Evolutionary conservation across 2,888 invertebrate species (phyloP).

Genomic region (Parasteatoda lunata): DNA sequence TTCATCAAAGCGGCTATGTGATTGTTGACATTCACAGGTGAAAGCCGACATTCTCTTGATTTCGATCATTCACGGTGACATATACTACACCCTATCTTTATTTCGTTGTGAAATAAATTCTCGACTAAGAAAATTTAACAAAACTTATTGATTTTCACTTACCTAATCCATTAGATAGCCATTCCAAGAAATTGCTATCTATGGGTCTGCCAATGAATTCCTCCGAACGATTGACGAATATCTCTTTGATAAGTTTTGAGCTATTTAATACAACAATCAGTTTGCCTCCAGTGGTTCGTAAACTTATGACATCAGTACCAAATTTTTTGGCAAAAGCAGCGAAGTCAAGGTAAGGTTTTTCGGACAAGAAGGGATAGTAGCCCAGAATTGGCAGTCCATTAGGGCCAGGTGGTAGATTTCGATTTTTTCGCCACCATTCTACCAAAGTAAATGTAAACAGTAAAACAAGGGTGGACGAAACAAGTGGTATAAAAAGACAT

Average conservation of each 20-base stretch:
- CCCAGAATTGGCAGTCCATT: constrained; percentile 41
- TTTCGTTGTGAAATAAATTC: too few relatives aligned
- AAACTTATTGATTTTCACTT: constrained; percentile 5
- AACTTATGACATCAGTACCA: constrained; percentile 36
- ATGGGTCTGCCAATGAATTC: constrained; percentile 51
- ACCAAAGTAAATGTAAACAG: constrained; percentile 11
- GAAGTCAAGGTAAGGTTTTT: constrained; percentile 28
- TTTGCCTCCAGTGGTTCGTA: constrained; percentile 38
- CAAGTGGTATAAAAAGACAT: background rate
- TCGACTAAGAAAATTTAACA: too few relatives aligned
- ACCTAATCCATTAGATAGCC: constrained; percentile 50
- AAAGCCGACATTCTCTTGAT: too few relatives aligned
- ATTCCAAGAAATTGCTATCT: constrained; percentile 35
- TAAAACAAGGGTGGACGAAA: background rate
- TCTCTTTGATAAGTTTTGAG: constrained; percentile 27
- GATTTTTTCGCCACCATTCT: constrained; percentile 12
- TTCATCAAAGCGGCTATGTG: too few relatives aligned
- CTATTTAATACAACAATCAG: constrained; percentile 44
- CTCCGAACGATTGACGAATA: constrained; percentile 39
- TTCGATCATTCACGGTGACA: too few relatives aligned
- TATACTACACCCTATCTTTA: too few relatives aligned
- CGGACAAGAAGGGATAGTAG: constrained; percentile 32
- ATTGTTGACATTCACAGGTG: too few relatives aligned
- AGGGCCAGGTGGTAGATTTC: constrained; percentile 47
- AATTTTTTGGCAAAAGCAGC: constrained; percentile 18